Base-by-base conservation (phyloP, 2,888 invertebrate species). In the Blastobasis lacticolella region DNA sequence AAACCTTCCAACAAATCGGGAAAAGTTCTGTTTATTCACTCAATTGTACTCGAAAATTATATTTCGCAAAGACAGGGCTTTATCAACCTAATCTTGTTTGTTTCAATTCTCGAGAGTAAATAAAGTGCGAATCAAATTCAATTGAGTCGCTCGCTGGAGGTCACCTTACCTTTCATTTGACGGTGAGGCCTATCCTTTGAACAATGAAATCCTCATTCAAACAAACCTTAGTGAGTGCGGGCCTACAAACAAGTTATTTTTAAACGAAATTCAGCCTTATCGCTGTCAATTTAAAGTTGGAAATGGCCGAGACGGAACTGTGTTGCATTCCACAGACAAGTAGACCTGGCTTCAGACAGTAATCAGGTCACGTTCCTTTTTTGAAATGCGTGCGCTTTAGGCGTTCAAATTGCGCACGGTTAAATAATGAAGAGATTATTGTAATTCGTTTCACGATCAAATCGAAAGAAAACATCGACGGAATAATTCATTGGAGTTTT, bases 291-390 rank as follows among this genome's bases (percentile, higher is more conserved):
- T 2, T 57, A 51, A 51, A 45, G 6, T 9, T 45, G 10, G 10
- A 45, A 45, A 8, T 6, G 36, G 9, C 46, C n/a, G 6, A 3
- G 6, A 8, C 10, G 6, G 45, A 9, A 45, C 10, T n/a, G 10
- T n/a, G 45, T 36, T 5, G 36, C 7, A 61, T 55, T 56, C 64
- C 69, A 73, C 69, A 73, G 71, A 69, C 77, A 73, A 74, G 61
- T 75, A 78, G 81, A 79, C 82, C 23, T 23, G 78, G 81, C 75
- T 81, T 82, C 83, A 79, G 82, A 83, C 79, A 74, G 82, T 82
- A 87, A 83, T 80, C 87, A 79, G 86, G 85, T 82, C 87, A 85
- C 86, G 87, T 83, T 83, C 82, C 77, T 81, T 85, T 83, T 84
- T 83, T 75, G 79, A 80, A 83, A 78, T 70, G 75, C 72, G 74